Conservation (phyloP, 1,140 invertebrate species). For the Andrena cerasifolii region DNA sequence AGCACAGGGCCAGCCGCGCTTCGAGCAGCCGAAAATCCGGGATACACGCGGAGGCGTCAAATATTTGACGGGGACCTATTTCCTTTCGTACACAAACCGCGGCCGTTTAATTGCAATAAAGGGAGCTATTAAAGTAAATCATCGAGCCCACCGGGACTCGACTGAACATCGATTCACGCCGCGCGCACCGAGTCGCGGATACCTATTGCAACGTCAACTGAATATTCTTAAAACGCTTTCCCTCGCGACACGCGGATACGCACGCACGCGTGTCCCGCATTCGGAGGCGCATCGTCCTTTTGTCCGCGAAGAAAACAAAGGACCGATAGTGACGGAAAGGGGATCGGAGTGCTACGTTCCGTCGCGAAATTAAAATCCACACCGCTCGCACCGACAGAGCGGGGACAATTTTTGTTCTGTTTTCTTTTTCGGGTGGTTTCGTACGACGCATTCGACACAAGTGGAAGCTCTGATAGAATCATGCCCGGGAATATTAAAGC, state of each 20-base stretch:
- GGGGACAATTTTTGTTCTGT: background rate
- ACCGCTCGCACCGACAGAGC: constrained; percentile 4
- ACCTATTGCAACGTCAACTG: constrained; percentile 22
- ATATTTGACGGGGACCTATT: constrained; percentile 60
- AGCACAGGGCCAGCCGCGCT: constrained; percentile 37
- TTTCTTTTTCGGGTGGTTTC: constrained; percentile 23
- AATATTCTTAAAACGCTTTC: constrained; percentile 39
- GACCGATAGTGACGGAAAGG: background rate
- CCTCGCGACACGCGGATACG: background rate
- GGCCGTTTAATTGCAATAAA: constrained; percentile 48
- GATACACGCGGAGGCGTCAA: constrained; percentile 58
- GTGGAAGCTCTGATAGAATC: constrained; percentile 42
- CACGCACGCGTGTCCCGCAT: background rate
- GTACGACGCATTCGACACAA: constrained; percentile 41
- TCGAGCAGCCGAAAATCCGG: constrained; percentile 40
- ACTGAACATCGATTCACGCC: constrained; percentile 33
- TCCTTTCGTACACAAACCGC: constrained; percentile 30
- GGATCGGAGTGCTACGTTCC: constrained; percentile 44
- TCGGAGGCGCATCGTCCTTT: constrained; percentile 19
- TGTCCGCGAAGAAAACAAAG: constrained; percentile 32
- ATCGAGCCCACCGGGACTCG: constrained; percentile 22
- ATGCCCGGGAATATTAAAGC: constrained; percentile 51
- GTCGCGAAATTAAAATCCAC: constrained; percentile 64
- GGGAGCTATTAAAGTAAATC: constrained; percentile 34
- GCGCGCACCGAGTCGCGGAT: constrained; percentile 22